Base-by-base conservation (phyloP, 2,888 invertebrate species). In the Elegia similella region DNA sequence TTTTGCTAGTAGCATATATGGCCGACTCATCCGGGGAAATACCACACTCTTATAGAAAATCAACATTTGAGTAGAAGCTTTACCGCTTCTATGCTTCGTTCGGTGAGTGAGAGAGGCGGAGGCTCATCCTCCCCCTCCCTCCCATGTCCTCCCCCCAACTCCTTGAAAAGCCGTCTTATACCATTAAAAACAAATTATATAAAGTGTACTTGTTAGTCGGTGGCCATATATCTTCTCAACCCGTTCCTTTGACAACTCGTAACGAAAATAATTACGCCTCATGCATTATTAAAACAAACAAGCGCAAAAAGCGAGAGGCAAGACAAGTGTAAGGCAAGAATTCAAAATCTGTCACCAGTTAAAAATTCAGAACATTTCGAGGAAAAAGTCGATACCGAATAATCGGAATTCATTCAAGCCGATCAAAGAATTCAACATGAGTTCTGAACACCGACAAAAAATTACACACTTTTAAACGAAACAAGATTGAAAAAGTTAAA, bases 261-360 rank as follows among this genome's bases (percentile, higher is more conserved):
- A 81, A 77, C 79, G 74, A 83, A 86, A 86, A 84, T 86, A 86
- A 88, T 85, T 82, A 86, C 84, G 81, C 75, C 72, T 84, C 84
- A 88, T 88, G 86, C 84, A 88, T 90, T 88, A 89, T 90, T 85
- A 75, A 89, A 86, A 78, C 82, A 81, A 84, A 81, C 73, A 78
- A 64, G 53, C 42, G 55, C 64, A 77, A 86, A 82, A 83, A 86
- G 79, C 64, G 74, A 62, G 70, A 72, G 69, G 70, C 55, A 17
- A 56, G 73, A 80, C 88, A 90, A 90, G 89, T 90, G 89, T 89
- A 90, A 89, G 85, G 73, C 78, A 87, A 87, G 86, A 90, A 89
- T 89, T 89, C 86, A 84, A 88, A 90, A 87, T 90, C 86, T 90
- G 88, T 89, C 91, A 90, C 88, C 84, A 77, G 79, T 79, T 86